These are phyloP conservation scores for Dendrolimus kikuchii DNA, from an alignment of 1,140 invertebrate genomes.

Conservation along the genomic window DNA sequence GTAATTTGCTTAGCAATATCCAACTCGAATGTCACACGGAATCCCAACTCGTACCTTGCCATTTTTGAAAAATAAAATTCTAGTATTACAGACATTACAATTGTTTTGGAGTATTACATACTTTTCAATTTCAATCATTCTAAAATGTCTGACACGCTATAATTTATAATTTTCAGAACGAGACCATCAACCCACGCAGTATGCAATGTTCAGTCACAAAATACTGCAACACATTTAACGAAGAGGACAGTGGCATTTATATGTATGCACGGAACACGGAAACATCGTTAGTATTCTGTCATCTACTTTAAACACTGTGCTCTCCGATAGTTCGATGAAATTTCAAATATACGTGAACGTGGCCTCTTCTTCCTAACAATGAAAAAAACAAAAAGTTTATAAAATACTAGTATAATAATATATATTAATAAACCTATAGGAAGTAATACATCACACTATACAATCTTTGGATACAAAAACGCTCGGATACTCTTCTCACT, in stretches of 20 bases:
- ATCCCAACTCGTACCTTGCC: constrained; percentile 10
- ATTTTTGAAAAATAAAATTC: constrained; percentile 27
- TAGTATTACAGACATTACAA: constrained; percentile 17
- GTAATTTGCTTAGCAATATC: constrained; percentile 14
- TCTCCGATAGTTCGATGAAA: no score
- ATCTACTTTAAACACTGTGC: no score
- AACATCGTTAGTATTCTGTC: no score
- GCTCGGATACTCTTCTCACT: constrained; percentile 18
- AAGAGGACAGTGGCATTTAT: no score
- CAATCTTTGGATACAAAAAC: constrained; percentile 69
- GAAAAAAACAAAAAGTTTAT: constrained; percentile 61
- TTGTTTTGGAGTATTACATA: not conserved
- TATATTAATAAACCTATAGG: constrained; percentile 65
- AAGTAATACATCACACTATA: constrained; percentile 62
- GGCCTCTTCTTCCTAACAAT: constrained; percentile 47
- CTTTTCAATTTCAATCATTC: no score
- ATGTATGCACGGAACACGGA: no score
- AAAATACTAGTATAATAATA: constrained; percentile 64
- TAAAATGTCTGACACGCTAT: no score
- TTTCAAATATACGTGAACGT: no score
- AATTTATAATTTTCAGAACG: no score
- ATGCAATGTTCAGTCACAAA: no score
- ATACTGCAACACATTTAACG: no score
- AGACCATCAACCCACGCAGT: no score
- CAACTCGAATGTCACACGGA: constrained; percentile 7